Evolutionary conservation across 2,888 invertebrate species (phyloP).

Genomic region (Mythimna albipuncta): DNA sequence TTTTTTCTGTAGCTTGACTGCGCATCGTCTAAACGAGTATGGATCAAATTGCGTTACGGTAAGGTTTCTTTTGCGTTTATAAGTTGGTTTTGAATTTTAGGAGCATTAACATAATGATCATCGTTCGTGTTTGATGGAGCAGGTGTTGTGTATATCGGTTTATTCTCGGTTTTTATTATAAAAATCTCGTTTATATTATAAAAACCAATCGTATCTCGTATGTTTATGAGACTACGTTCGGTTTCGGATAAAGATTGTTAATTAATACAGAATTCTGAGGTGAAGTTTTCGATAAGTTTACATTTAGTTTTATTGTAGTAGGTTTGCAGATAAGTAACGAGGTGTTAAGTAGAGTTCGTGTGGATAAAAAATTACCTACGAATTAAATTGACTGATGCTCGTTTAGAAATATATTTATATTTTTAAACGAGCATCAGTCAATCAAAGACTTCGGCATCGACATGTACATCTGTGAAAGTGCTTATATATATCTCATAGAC

Average conservation of each 20-base stretch:
- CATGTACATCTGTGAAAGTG: slow-evolving; percentile 53
- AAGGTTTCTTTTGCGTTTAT: slow-evolving; percentile 78
- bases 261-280: slow-evolving; percentile 75
- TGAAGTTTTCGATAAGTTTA: slow-evolving; percentile 50
- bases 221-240: slow-evolving; percentile 82
- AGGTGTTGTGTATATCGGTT: slow-evolving; percentile 89
- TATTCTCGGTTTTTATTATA: slow-evolving; percentile 89
- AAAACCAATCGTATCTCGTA: slow-evolving; percentile 79
- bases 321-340: slow-evolving; percentile 28
- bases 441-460: slow-evolving; percentile 53
- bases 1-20: slow-evolving; percentile 76
- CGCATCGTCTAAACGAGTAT: slow-evolving; percentile 71
- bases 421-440: slow-evolving; percentile 51
- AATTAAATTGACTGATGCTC: no score
- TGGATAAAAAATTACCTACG: slow-evolving; percentile 32
- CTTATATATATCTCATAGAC: slow-evolving; percentile 55
- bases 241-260: slow-evolving; percentile 73
- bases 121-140: slow-evolving; percentile 87
- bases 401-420: slow-evolving; percentile 37
- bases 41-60: slow-evolving; percentile 71
- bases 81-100: slow-evolving; percentile 75
- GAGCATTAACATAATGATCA: slow-evolving; percentile 88
- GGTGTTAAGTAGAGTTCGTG: slow-evolving; percentile 34
- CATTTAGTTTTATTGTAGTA: slow-evolving; percentile 45
- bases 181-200: slow-evolving; percentile 87